phyloP scores from a whole-genome alignment of 2,113 vertebrate species.

The Xiphorhynchus elegans region DNA sequence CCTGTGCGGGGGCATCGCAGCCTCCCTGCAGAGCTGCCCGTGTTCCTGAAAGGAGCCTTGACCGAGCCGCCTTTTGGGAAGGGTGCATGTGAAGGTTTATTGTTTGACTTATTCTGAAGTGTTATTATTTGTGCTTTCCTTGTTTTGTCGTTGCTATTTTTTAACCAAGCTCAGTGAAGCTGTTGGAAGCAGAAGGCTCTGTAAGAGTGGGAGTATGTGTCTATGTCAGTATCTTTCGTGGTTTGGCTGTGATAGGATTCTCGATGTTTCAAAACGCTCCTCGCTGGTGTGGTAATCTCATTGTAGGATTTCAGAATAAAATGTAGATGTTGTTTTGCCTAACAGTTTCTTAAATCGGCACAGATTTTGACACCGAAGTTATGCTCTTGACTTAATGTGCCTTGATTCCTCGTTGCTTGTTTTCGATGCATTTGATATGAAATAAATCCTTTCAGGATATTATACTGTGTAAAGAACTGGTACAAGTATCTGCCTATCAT shows the following conservation, averaged over 20 bases:
- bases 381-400: neutral
- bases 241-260: neutral
- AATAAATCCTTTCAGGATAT: neutral
- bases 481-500: neutral
- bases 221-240: neutral
- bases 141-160: neutral
- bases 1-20: neutral
- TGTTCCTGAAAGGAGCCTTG: neutral
- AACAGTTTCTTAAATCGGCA: neutral
- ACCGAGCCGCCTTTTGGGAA: neutral
- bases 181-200: neutral
- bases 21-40: neutral
- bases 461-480: neutral
- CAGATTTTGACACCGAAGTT: neutral
- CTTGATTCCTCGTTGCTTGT: neutral
- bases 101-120: neutral
- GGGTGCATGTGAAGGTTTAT: neutral
- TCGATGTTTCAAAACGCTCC: neutral
- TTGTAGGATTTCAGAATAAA: constrained; percentile 15
- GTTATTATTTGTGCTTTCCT: neutral
- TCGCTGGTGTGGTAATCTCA: neutral
- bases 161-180: neutral
- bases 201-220: neutral
- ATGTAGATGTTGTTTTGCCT: neutral
- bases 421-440: neutral